Evolutionary conservation across 2,888 invertebrate species (phyloP).

Genomic region (Brassicogethes aeneus): DNA sequence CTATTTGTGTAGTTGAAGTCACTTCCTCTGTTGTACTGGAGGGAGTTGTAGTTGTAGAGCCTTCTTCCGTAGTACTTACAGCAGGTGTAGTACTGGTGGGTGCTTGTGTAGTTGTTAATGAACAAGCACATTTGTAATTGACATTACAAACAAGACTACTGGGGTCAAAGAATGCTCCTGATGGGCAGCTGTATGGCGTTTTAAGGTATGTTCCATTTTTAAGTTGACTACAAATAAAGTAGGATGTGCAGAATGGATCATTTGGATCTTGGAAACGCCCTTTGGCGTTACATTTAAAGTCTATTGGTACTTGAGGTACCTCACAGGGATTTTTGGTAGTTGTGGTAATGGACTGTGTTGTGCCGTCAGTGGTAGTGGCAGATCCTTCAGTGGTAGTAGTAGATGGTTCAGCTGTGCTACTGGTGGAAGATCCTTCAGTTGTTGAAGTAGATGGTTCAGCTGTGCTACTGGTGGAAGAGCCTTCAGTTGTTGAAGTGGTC

Average conservation of each 20-base stretch:
- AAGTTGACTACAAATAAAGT: too few species aligned
- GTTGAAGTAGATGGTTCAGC: background rate
- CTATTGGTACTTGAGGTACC: too few species aligned
- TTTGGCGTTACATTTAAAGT: too few species aligned
- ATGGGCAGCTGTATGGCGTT: too few species aligned
- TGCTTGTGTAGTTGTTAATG: background rate
- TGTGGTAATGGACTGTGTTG: background rate
- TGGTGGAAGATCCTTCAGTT: background rate
- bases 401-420: conserved; percentile 5
- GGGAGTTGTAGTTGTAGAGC: background rate
- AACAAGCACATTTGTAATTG: background rate
- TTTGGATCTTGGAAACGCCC: too few species aligned
- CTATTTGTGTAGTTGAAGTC: background rate
- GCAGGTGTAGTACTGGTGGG: background rate
- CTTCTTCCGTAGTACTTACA: background rate
- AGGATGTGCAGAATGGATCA: too few species aligned
- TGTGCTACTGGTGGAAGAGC: background rate
- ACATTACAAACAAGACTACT: too few species aligned
- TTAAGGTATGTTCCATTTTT: too few species aligned
- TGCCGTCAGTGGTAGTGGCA: background rate
- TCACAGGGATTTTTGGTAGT: background rate
- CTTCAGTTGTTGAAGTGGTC: background rate
- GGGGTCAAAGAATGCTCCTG: too few species aligned
- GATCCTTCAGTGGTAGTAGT: conserved; percentile 2
- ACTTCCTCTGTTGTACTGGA: background rate